phyloP scores from a whole-genome alignment of 2,888 invertebrate species.

The Sarcophaga subvicina region DNA sequence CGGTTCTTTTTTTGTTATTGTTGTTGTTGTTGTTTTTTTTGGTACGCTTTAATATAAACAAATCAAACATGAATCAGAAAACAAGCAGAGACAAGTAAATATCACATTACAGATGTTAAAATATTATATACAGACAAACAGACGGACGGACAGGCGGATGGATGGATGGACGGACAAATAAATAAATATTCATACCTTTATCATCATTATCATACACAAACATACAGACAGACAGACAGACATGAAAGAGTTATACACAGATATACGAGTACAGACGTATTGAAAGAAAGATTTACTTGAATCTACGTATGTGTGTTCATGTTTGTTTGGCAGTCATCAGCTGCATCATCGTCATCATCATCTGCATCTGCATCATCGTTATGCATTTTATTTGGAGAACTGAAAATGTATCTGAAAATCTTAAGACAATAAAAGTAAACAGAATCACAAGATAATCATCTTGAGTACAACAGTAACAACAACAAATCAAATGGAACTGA shows the following conservation, averaged over 20 bases:
- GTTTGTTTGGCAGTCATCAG: neutral
- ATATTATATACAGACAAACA: conserved; percentile 47
- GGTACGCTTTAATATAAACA: conserved; percentile 59
- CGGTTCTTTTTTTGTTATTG: neutral
- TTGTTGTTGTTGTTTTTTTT: neutral
- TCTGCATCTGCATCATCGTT: conserved; percentile 23
- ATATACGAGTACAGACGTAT: no score
- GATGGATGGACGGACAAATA: conserved; percentile 1
- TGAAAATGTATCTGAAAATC: conserved; percentile 67
- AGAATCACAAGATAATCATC: conserved; percentile 68
- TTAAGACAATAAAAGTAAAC: conserved; percentile 66
- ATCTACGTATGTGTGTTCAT: neutral
- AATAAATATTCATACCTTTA: conserved; percentile 38
- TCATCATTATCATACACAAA: conserved; percentile 46
- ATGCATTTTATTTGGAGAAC: conserved; percentile 41
- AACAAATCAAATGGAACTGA: conserved; percentile 43
- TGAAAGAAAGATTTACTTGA: neutral
- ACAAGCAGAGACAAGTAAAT: conserved; percentile 64
- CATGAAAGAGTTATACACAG: neutral
- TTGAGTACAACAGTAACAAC: conserved; percentile 59
- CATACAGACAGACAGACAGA: neutral
- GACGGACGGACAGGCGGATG: conserved; percentile 25
- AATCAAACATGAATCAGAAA: conserved; percentile 67
- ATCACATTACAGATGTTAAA: conserved; percentile 67
- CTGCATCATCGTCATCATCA: no score